Conservation (phyloP, 2,797 vertebrate species). For the Lutjanus campechanus region DNA sequence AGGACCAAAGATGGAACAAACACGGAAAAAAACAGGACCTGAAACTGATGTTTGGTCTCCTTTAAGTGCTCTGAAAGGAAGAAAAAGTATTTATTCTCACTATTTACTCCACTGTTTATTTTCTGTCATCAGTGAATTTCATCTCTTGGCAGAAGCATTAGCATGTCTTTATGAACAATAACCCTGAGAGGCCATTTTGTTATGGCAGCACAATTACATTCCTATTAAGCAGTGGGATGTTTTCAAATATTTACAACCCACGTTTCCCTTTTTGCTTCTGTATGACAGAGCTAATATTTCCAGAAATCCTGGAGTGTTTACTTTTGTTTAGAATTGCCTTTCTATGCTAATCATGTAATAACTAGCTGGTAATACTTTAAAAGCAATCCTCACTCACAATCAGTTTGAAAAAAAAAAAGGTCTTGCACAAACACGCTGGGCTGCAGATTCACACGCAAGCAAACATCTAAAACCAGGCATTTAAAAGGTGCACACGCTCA, state of each 20-base stretch:
- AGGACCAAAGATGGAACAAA: neutral
- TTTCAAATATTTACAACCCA: conserved; percentile 54
- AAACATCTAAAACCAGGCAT: conserved; percentile 67
- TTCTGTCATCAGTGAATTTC: conserved; percentile 16
- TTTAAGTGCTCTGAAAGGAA: neutral
- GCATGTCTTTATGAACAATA: conserved; percentile 21
- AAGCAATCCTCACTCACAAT: conserved; percentile 53
- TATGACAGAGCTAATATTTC: conserved; percentile 41
- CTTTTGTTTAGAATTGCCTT: conserved; percentile 49
- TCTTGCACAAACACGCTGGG: conserved; percentile 61
- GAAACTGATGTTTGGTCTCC: conserved; percentile 1
- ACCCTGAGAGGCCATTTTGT: conserved; percentile 33
- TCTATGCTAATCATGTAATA: conserved; percentile 64
- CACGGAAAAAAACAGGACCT: neutral
- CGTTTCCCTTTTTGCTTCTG: conserved; percentile 42
- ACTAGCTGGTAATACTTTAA: conserved; percentile 51
- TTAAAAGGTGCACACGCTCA: conserved; percentile 44
- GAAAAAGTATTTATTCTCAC: conserved; percentile 5
- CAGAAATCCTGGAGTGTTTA: conserved; percentile 50
- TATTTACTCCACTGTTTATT: conserved; percentile 12
- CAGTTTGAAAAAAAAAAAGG: conserved; percentile 33
- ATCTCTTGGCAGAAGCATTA: conserved; percentile 20
- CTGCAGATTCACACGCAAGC: conserved; percentile 72
- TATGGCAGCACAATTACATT: conserved; percentile 34
- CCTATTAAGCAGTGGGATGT: conserved; percentile 39